Evolutionary conservation across 2,888 invertebrate genomes (phyloP).

Genomic region (Cistogaster globosa): DNA sequence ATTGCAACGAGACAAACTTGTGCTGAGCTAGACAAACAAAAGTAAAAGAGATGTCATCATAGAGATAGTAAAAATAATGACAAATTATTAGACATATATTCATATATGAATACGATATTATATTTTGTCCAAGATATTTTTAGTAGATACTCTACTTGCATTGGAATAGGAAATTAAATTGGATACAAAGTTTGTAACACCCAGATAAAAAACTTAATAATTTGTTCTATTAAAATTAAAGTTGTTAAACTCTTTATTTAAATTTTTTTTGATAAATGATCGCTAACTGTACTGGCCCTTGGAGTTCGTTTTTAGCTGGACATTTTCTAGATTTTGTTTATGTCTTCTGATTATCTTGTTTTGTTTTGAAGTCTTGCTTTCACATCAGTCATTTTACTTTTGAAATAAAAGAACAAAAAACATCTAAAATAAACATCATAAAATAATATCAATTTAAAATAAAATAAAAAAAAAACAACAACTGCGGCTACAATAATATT

Average conservation of each 20-base stretch:
- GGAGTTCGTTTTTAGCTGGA: not conserved
- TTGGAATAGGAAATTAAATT: not conserved
- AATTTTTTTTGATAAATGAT: not conserved
- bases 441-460: constrained; percentile 59
- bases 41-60: constrained; percentile 43
- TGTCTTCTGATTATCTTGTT: constrained; percentile 54
- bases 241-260: no score
- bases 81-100: constrained; percentile 1
- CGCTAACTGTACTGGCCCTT: not conserved
- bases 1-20: constrained; percentile 23
- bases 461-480: constrained; percentile 25
- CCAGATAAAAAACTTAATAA: not conserved
- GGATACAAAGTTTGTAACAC: not conserved
- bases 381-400: constrained; percentile 50
- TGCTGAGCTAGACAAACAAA: constrained; percentile 48
- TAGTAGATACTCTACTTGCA: not conserved
- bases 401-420: constrained; percentile 7
- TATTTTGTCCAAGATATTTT: constrained; percentile 10
- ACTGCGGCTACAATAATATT: constrained; percentile 38
- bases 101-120: no score
- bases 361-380: constrained; percentile 66
- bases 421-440: no score
- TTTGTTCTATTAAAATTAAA: not conserved
- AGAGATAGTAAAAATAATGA: constrained; percentile 21
- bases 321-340: constrained; percentile 42